Conservation (phyloP, 2,113 vertebrate species). For the Engraulis encrasicolus region DNA sequence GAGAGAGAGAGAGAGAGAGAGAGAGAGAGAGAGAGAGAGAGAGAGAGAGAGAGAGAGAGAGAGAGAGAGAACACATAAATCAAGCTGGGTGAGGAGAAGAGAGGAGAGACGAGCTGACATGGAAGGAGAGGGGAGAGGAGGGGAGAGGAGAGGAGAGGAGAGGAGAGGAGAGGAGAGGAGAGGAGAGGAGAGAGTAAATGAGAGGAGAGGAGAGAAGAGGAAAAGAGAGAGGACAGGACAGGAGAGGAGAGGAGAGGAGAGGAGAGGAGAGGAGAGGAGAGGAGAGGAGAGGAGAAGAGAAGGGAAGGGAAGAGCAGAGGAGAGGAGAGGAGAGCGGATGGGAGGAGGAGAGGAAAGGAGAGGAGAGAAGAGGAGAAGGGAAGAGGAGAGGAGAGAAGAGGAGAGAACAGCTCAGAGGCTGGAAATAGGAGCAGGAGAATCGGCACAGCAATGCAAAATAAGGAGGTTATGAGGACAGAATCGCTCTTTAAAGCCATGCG, state of each 20-base stretch:
- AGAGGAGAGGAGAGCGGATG: neutral
- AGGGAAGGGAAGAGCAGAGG: neutral
- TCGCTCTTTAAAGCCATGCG: neutral
- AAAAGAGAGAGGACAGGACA: neutral
- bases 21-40: neutral
- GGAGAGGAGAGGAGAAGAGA: neutral
- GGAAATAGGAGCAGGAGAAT: neutral
- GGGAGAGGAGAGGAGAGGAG: too few species aligned
- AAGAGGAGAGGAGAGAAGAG: neutral
- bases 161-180: too few species aligned
- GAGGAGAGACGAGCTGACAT: too few species aligned
- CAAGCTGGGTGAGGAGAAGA: too few species aligned
- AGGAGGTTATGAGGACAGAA: neutral
- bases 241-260: neutral
- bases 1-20: neutral
- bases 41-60: neutral
- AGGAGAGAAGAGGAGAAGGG: neutral
- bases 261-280: neutral
- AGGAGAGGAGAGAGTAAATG: too few species aligned
- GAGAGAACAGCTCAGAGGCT: neutral
- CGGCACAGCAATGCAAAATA: conserved; percentile 1
- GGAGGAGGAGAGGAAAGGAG: neutral
- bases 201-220: too few species aligned
- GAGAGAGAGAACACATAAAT: neutral
- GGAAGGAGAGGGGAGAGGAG: too few species aligned